These are phyloP conservation scores for Brevipalpus yothersi DNA, from an alignment of 1,140 invertebrate species.

Conservation along the genomic window DNA sequence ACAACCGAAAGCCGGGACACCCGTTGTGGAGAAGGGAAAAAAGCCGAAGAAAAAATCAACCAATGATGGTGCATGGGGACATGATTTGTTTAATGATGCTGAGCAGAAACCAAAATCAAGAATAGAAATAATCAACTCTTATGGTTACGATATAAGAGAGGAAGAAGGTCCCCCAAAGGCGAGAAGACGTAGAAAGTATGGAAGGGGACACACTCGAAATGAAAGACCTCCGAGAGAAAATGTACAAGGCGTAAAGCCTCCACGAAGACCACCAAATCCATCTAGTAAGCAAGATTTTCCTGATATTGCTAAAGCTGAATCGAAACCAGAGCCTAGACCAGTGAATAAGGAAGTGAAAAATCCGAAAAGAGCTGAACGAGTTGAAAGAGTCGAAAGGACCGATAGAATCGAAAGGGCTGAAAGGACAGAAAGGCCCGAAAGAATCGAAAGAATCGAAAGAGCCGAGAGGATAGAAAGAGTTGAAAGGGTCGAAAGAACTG, in stretches of 20 bases:
- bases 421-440: too few species aligned
- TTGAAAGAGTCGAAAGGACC: too few species aligned
- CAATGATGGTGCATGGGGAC: constrained; percentile 50
- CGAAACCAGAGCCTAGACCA: not conserved
- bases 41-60: constrained; percentile 24
- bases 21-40: constrained; percentile 2
- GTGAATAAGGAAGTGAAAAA: not conserved
- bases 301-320: not conserved
- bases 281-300: not conserved
- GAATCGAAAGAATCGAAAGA: too few species aligned
- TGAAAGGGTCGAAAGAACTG: too few species aligned
- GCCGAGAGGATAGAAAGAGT: too few species aligned
- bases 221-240: constrained; percentile 24
- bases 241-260: too few species aligned
- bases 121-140: constrained; percentile 58
- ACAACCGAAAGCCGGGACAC: not conserved
- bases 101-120: constrained; percentile 61
- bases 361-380: too few species aligned
- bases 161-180: constrained; percentile 71
- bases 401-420: too few species aligned
- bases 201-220: constrained; percentile 69
- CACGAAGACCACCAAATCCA: not conserved
- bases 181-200: constrained; percentile 52
- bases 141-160: constrained; percentile 81
- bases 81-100: constrained; percentile 60